phyloP scores from a whole-genome alignment of 2,888 invertebrate species.

The Melangyna quadrimaculata region DNA sequence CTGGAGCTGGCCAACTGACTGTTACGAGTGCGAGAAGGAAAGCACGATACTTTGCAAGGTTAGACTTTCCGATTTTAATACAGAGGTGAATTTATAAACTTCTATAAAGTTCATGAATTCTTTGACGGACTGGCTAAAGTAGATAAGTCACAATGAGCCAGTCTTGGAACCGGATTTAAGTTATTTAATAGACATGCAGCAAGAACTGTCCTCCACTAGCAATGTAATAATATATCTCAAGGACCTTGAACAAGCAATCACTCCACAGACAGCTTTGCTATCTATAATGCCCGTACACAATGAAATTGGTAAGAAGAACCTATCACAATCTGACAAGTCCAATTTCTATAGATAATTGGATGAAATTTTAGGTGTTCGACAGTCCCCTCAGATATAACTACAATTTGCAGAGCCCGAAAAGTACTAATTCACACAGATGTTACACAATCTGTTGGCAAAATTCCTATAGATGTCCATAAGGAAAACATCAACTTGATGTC shows the following conservation, averaged over 20 bases:
- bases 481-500: conserved; percentile 99
- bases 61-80: too few relatives aligned
- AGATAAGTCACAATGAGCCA: too few relatives aligned
- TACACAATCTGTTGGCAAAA: conserved; percentile 98
- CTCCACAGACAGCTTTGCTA: conserved; percentile 95
- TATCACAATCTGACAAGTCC: background rate
- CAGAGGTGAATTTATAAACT: too few relatives aligned
- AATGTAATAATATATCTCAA: conserved; percentile 93
- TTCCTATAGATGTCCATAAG: conserved; percentile 94
- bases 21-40: too few relatives aligned
- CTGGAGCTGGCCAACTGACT: too few relatives aligned
- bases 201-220: too few relatives aligned
- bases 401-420: conserved; percentile 92
- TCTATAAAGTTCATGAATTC: too few relatives aligned
- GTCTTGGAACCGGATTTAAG: too few relatives aligned
- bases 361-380: conserved; percentile 87
- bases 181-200: too few relatives aligned
- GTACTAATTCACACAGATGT: conserved; percentile 99
- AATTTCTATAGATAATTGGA: background rate
- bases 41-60: too few relatives aligned
- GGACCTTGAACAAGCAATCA: conserved; percentile 90
- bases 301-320: conserved; percentile 89
- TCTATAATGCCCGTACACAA: conserved; percentile 99
- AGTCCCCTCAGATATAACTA: conserved; percentile 95
- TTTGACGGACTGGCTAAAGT: too few relatives aligned